phyloP scores from a whole-genome alignment of 2,888 invertebrate genomes.

The Harpagoxenus sublaevis region DNA sequence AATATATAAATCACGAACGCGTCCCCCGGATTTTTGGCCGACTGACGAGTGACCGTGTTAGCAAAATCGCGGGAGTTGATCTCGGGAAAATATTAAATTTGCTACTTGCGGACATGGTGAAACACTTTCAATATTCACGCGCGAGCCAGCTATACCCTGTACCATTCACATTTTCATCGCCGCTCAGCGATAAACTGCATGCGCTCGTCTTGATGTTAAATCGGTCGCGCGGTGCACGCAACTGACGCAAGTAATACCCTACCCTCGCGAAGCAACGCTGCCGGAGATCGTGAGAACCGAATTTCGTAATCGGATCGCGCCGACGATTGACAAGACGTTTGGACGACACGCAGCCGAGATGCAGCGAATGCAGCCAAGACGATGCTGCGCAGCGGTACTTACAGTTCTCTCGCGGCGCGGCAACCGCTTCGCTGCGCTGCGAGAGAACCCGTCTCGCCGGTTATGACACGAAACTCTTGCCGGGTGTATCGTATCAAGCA shows the following conservation, averaged over 20 bases:
- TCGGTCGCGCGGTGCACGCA: conserved; percentile 19
- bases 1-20: conserved; percentile 44
- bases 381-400: neutral
- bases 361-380: neutral
- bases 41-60: neutral
- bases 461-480: conserved; percentile 47
- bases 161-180: neutral
- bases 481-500: conserved; percentile 73
- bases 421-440: neutral
- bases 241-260: conserved; percentile 28
- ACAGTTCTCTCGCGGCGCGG: neutral
- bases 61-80: neutral
- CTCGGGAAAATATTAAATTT: neutral
- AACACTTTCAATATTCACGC: neutral
- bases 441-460: conserved; percentile 30
- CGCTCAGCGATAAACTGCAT: neutral
- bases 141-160: neutral
- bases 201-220: conserved; percentile 12
- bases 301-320: conserved; percentile 53
- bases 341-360: conserved; percentile 13
- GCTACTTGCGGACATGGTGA: neutral
- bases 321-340: conserved; percentile 50
- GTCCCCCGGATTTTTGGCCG: neutral
- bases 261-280: neutral
- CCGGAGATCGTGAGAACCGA: neutral